These are phyloP conservation scores for Linnaemya vulpina DNA, from an alignment of 2,888 invertebrate genomes.

Conservation along the genomic window DNA sequence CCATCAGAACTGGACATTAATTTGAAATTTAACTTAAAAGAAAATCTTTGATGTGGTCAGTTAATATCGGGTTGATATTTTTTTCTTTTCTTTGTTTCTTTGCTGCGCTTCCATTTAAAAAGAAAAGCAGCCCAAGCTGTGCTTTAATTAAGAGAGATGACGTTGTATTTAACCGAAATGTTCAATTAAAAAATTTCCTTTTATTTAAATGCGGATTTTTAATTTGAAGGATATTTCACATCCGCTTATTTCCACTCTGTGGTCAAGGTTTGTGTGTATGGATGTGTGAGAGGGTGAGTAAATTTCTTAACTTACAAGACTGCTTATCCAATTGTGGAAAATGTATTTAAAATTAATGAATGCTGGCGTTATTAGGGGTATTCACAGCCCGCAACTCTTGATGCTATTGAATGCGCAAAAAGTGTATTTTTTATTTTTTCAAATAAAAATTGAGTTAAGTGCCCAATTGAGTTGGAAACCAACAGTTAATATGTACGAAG, in stretches of 20 bases:
- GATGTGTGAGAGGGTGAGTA: conserved; percentile 1
- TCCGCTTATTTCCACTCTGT: conserved; percentile 20
- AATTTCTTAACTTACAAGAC: conserved; percentile 13
- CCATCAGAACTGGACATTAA: not conserved
- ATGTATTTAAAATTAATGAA: conserved; percentile 5
- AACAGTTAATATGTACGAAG: no score
- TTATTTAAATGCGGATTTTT: conserved; percentile 4
- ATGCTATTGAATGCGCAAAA: no score
- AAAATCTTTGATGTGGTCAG: conserved; percentile 48
- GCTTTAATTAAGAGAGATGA: conserved; percentile 34
- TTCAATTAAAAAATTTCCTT: conserved; percentile 19
- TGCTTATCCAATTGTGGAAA: conserved; percentile 17
- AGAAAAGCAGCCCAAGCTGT: conserved; percentile 45
- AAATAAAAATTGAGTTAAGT: no score
- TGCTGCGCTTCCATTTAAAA: conserved; percentile 29
- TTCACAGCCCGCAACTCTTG: not conserved
- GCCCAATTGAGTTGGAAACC: no score
- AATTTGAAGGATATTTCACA: conserved; percentile 28
- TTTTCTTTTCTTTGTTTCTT: not conserved
- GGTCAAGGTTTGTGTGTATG: conserved; percentile 16
- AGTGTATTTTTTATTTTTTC: no score
- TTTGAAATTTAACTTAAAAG: conserved; percentile 1
- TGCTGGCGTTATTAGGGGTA: not conserved
- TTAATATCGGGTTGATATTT: conserved; percentile 24
- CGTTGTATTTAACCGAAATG: conserved; percentile 21